Evolutionary conservation across 2,113 vertebrate genomes (phyloP), one percentile per base, ranked within the genome.

Genomic region (Bombycilla garrulus): DNA sequence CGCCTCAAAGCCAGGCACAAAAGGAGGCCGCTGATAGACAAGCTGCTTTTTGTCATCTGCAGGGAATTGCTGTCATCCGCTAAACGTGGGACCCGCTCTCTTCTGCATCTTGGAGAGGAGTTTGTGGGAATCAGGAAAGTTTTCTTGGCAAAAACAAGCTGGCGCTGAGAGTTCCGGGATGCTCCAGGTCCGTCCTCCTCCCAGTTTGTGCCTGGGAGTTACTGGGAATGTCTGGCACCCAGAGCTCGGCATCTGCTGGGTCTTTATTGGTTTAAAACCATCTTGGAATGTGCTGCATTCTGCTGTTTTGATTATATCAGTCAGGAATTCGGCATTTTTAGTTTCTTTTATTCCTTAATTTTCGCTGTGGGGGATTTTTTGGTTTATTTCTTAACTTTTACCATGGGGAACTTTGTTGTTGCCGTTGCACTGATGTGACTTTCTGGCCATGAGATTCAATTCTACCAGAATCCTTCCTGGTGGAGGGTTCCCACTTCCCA

Each of bases 61-160:
- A 6, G 96, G 90, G 95, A 94, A 66, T 92, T 62, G 5, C 65
- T 96, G 88, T 58, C 65, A 40, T 72, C 57, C 84, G 72, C 91
- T 93, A 31, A 81, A 9, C 15, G 35, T 9, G 40, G 53, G 88
- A 72, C 91, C 67, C 2, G 1, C 88, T 95, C 92, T 81, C 22
- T 58, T 60, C 17, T 67, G 48, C 85, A 24, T 70, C 90, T 33
- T 19, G 48, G 81, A 89, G 86, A 54, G 0, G 3, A 24, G 10
- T 47, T 12, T 9, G 40, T 51, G 89, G 81, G 76, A 78, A 48
- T 12, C 26, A 22, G n/a, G 82, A 24, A 42, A 20, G 24, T 29
- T 85, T 50, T 35, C 60, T 66, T 29, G n/a, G 58, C 0, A 5
- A 53, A 71, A 72, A 12, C 7, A 22, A 44, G 47, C 47, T 29